Evolutionary conservation across 2,888 invertebrate genomes (phyloP).

Genomic region (Timema podura): DNA sequence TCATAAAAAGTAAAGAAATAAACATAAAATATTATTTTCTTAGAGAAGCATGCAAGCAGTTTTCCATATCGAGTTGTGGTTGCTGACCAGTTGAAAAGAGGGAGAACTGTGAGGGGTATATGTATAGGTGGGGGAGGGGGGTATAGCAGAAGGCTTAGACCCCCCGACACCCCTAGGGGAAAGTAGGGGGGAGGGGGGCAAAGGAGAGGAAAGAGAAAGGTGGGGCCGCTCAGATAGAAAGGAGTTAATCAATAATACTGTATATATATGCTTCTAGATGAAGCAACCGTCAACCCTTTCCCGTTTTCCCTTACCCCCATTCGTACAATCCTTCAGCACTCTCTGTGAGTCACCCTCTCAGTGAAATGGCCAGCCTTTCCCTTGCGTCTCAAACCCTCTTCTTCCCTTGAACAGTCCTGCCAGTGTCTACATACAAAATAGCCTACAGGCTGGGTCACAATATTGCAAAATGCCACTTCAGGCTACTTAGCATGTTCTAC

Average conservation of each 20-base stretch:
- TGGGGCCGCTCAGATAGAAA: constrained; percentile 25
- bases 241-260: constrained; percentile 25
- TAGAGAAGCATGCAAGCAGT: too few relatives aligned
- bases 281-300: constrained; percentile 24
- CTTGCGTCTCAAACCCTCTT: not conserved
- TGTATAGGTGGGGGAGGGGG: too few relatives aligned
- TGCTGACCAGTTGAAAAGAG: constrained; percentile 16
- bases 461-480: constrained; percentile 13
- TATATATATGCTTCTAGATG: constrained; percentile 26
- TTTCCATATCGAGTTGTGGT: too few relatives aligned
- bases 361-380: constrained; percentile 10
- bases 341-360: constrained; percentile 18
- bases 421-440: constrained; percentile 16
- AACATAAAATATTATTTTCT: too few relatives aligned
- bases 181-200: constrained; percentile 23
- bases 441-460: constrained; percentile 16
- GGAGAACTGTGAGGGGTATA: not conserved
- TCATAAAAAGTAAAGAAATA: too few relatives aligned
- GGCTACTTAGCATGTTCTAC: too few relatives aligned
- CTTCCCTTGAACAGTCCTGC: not conserved
- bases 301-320: constrained; percentile 20
- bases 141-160: too few relatives aligned
- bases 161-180: too few relatives aligned
- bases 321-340: constrained; percentile 18
- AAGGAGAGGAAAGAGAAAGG: constrained; percentile 26